Evolutionary conservation across 2,113 vertebrate species (phyloP), one percentile per base, ranked within the genome.

Genomic region (Gadus chalcogrammus): DNA sequence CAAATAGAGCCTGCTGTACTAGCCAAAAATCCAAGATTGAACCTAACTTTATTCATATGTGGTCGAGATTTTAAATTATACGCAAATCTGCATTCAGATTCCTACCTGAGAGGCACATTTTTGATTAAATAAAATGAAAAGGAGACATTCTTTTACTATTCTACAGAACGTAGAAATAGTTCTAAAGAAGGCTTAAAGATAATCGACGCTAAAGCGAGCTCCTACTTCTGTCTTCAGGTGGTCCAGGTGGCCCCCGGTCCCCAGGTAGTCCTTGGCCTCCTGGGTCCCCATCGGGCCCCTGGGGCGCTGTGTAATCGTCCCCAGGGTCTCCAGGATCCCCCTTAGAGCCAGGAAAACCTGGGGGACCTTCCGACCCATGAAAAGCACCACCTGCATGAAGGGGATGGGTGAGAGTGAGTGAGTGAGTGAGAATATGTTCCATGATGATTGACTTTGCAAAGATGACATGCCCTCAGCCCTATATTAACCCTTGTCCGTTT

Each of bases 291-390:
- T 92, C 87, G 63, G 20, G 68, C 74, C 95, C 94, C 64, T 89
- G 88, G 4, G 77, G 81, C 11, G 94, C 91, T 4, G 81, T 3
- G 91, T 75, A 93, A 83, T 61, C 80, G 85, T 74, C 85, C 12
- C 93, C 93, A 28, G 93, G 91, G 20, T 90, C 90, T n/a, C 96
- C 95, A 74, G 85, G 79, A 68, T 95, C 93, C 64, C 95, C 95
- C 76, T 94, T 95, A 58, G 89, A 88, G 28, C 96, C 96, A 69
- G 88, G 89, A 82, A 90, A 84, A 15, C 96, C 95, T 75, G 79
- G 88, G 6, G 79, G 83, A n/a, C 95, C 95, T 72, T 61, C 83
- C 65, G 82, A 85, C 42, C 94, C 93, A 35, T 82, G 22, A 15
- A 55, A 2, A 63, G 60, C 15, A 18, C n/a, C 12, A 1, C 79